A percentile compares a stretch with the other conserved stretches of the same genome.
Evolutionary conservation across 1,140 invertebrate genomes (phyloP).

Genomic region (Neodiprion fabricii): DNA sequence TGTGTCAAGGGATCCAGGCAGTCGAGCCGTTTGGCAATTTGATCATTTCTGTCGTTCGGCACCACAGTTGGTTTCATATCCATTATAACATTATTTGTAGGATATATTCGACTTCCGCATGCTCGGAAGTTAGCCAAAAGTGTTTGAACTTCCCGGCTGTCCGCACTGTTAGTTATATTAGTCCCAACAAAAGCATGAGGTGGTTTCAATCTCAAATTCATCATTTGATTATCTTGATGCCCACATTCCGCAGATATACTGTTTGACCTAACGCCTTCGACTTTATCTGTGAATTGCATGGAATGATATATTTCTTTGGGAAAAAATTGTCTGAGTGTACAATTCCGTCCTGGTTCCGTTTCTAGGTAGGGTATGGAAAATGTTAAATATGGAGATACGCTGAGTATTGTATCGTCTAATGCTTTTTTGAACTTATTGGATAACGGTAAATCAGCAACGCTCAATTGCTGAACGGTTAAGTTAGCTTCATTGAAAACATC

Average conservation of each 20-base stretch:
- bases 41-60: slow-evolving; percentile 34
- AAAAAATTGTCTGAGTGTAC: slow-evolving; percentile 78
- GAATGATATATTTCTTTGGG: slow-evolving; percentile 83
- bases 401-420: slow-evolving; percentile 78
- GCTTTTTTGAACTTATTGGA: slow-evolving; percentile 77
- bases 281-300: slow-evolving; percentile 57
- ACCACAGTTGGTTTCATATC: slow-evolving; percentile 28
- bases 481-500: slow-evolving; percentile 47
- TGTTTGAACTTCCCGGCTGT: slow-evolving; percentile 70
- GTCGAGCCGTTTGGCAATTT: slow-evolving; percentile 64
- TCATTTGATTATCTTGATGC: slow-evolving; percentile 23
- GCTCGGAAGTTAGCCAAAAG: slow-evolving; percentile 87
- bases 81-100: slow-evolving; percentile 48
- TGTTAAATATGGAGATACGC: slow-evolving; percentile 85
- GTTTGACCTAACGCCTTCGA: slow-evolving; percentile 41
- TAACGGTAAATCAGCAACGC: slow-evolving; percentile 68
- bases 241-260: slow-evolving; percentile 27
- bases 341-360: slow-evolving; percentile 81
- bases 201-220: slow-evolving; percentile 47
- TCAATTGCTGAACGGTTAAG: slow-evolving; percentile 49
- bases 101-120: slow-evolving; percentile 74
- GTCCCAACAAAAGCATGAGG: slow-evolving; percentile 76
- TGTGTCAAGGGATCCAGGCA: slow-evolving; percentile 87
- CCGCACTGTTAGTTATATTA: slow-evolving; percentile 70
- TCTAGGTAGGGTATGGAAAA: slow-evolving; percentile 89